Evolutionary conservation across 2,797 vertebrate genomes (phyloP).

Genomic region (Erethizon dorsatum): DNA sequence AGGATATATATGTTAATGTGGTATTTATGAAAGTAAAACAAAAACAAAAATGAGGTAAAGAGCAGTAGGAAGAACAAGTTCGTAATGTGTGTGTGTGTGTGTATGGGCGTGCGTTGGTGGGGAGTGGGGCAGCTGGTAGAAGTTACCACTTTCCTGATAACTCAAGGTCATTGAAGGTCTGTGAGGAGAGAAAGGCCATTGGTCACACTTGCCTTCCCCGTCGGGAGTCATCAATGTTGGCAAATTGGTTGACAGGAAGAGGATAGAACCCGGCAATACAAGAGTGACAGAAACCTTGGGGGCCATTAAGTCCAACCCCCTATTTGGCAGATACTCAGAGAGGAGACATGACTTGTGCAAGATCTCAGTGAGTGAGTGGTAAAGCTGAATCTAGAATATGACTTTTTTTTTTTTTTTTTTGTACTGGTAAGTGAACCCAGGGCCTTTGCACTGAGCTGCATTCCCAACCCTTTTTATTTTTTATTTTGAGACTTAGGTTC

Average conservation of each 20-base stretch:
- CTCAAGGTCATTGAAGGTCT: background rate
- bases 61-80: background rate
- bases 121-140: background rate
- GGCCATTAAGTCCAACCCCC: background rate
- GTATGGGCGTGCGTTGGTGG: background rate
- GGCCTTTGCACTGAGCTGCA: background rate
- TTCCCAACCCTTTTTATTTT: background rate
- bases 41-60: background rate
- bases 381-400: background rate
- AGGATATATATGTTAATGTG: background rate
- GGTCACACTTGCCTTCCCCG: background rate
- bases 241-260: background rate
- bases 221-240: background rate
- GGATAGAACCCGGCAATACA: background rate
- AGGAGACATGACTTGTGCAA: background rate
- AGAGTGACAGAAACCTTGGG: background rate
- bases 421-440: background rate
- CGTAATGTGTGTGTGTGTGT: no score
- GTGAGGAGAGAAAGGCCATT: background rate
- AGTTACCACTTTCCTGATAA: background rate
- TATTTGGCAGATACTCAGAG: background rate
- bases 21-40: background rate
- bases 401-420: background rate
- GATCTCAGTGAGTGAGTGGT: background rate
- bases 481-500: background rate